Evolutionary conservation across 1,140 invertebrate species (phyloP).

Genomic region (Cyclina sinensis): DNA sequence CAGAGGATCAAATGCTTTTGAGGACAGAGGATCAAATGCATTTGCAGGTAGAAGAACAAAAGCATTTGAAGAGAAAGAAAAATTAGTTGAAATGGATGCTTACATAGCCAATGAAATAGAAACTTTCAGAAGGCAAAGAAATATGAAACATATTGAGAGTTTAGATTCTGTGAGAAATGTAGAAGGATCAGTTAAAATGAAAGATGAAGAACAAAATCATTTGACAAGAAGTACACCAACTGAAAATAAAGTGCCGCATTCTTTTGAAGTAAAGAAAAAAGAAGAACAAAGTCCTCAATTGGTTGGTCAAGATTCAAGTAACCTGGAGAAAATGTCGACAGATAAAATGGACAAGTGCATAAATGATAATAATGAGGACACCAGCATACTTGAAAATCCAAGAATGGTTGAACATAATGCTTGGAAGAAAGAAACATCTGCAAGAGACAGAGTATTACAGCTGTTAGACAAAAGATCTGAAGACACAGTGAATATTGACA

Average conservation of each 20-base stretch:
- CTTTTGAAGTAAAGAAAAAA: neutral
- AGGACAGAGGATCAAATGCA: too few species aligned
- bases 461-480: constrained; percentile 10
- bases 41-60: neutral
- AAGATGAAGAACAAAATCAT: neutral
- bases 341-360: neutral
- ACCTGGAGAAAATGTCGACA: neutral
- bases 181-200: neutral
- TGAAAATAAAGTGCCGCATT: neutral
- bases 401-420: constrained; percentile 14
- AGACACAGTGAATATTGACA: neutral
- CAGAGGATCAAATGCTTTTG: too few species aligned
- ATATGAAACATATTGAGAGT: neutral
- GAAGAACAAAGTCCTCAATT: neutral
- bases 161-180: neutral
- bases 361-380: neutral
- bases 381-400: neutral
- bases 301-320: neutral
- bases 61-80: neutral
- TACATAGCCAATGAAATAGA: constrained; percentile 11
- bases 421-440: constrained; percentile 32
- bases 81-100: constrained; percentile 23
- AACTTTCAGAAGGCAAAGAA: constrained; percentile 9
- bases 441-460: constrained; percentile 11
- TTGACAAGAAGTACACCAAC: neutral